These are phyloP conservation scores for Agriopis marginaria DNA, from an alignment of 2,888 invertebrate species.

Conservation along the genomic window DNA sequence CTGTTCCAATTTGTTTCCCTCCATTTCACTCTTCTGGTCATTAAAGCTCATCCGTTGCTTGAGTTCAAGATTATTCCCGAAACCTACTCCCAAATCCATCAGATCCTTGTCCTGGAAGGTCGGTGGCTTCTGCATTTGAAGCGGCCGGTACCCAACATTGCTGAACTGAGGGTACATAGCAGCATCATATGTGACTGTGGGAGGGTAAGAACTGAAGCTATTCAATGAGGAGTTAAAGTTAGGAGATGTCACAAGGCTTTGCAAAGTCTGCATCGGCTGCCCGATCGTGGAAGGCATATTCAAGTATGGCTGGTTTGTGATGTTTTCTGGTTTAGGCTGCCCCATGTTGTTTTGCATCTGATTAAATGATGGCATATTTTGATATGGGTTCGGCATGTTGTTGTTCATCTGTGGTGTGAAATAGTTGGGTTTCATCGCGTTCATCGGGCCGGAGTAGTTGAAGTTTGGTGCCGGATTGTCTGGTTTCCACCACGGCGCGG, in stretches of 20 bases:
- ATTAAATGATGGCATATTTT: slow-evolving; percentile 54
- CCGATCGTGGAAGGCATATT: slow-evolving; percentile 63
- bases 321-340: slow-evolving; percentile 57
- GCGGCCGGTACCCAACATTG: slow-evolving; percentile 65
- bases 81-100: slow-evolving; percentile 62
- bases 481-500: slow-evolving; percentile 73
- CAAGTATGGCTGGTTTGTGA: slow-evolving; percentile 51
- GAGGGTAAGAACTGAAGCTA: slow-evolving; percentile 65
- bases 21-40: slow-evolving; percentile 57
- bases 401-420: slow-evolving; percentile 60
- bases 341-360: slow-evolving; percentile 45
- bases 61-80: slow-evolving; percentile 60
- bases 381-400: slow-evolving; percentile 63
- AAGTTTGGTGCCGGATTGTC: slow-evolving; percentile 60
- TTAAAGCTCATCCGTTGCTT: slow-evolving; percentile 64
- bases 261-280: slow-evolving; percentile 68
- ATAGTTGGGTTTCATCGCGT: slow-evolving; percentile 65
- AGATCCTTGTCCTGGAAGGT: slow-evolving; percentile 62
- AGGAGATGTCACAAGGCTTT: slow-evolving; percentile 68
- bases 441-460: slow-evolving; percentile 56
- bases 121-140: slow-evolving; percentile 65
- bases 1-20: slow-evolving; percentile 61
- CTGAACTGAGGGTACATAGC: slow-evolving; percentile 79
- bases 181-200: slow-evolving; percentile 70
- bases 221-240: slow-evolving; percentile 73